Percentiles rank a stretch among this genome's conserved stretches.
These are phyloP conservation scores for Ceratothoa steindachneri DNA, from an alignment of 2,888 invertebrate genomes.

Conservation along the genomic window DNA sequence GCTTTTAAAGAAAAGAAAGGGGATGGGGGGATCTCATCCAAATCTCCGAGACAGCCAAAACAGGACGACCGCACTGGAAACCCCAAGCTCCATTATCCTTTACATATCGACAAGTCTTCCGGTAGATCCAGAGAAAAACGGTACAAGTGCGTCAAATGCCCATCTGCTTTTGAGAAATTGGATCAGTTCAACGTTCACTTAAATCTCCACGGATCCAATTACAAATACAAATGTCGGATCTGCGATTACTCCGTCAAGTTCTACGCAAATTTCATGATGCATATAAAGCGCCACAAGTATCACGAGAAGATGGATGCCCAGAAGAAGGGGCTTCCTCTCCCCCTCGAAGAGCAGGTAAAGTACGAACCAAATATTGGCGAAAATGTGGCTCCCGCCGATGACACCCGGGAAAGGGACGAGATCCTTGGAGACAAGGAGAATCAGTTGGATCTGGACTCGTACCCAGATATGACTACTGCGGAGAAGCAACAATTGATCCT, in stretches of 20 bases:
- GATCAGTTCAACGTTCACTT: slow-evolving; percentile 78
- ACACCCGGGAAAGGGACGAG: slow-evolving; percentile 1
- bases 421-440: slow-evolving; percentile 28
- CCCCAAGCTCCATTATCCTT: slow-evolving; percentile 71
- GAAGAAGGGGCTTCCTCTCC: slow-evolving; percentile 24
- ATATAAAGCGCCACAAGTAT: slow-evolving; percentile 66
- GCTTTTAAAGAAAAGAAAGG: neutral
- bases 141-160: slow-evolving; percentile 79
- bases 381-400: neutral
- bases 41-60: slow-evolving; percentile 20
- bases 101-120: slow-evolving; percentile 56
- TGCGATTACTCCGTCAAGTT: slow-evolving; percentile 86
- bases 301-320: slow-evolving; percentile 49
- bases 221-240: slow-evolving; percentile 73
- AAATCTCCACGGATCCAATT: slow-evolving; percentile 75
- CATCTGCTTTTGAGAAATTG: slow-evolving; percentile 79
- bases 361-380: slow-evolving; percentile 36
- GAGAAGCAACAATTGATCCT: slow-evolving; percentile 62
- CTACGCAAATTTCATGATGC: slow-evolving; percentile 77
- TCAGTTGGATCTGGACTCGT: slow-evolving; percentile 11
- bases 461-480: slow-evolving; percentile 54
- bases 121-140: slow-evolving; percentile 68
- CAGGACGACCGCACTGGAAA: slow-evolving; percentile 58
- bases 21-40: neutral
- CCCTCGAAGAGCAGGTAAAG: slow-evolving; percentile 29